Conservation (phyloP, 2,888 invertebrate species). For the Dysmachus trigonus region DNA sequence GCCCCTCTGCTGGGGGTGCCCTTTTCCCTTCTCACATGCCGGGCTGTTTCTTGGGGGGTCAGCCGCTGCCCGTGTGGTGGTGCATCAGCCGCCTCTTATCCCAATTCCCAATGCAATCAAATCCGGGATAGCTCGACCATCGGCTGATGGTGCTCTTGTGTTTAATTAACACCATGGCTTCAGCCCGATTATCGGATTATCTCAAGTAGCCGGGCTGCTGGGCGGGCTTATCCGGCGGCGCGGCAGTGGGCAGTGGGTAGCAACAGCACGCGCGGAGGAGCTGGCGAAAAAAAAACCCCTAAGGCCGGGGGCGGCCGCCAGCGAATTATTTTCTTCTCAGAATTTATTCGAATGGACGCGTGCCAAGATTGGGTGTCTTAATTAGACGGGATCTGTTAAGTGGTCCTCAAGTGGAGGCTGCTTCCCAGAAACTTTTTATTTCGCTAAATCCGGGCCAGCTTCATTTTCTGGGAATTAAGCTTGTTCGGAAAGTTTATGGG, state of each 20-base stretch:
- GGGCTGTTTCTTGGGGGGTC: not conserved
- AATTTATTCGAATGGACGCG: slow-evolving; percentile 29
- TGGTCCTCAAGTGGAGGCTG: slow-evolving; percentile 8
- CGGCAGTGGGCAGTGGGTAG: too few species aligned
- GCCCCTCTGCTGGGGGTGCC: not conserved
- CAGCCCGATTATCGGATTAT: slow-evolving; percentile 21
- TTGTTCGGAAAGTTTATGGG: not conserved
- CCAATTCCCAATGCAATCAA: slow-evolving; percentile 37
- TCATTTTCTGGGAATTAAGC: slow-evolving; percentile 14
- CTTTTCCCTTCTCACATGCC: not conserved
- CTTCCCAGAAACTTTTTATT: slow-evolving; percentile 13
- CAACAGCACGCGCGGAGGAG: not conserved
- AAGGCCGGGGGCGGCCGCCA: not conserved
- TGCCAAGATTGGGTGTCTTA: slow-evolving; percentile 31
- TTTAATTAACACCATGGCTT: slow-evolving; percentile 33
- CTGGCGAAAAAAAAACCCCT: not conserved
- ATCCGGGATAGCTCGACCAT: not conserved
- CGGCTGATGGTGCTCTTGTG: slow-evolving; percentile 23
- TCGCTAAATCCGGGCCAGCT: not conserved
- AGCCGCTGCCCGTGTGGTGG: not conserved
- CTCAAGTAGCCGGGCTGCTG: not conserved
- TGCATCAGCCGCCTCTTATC: slow-evolving; percentile 10
- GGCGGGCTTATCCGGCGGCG: not conserved
- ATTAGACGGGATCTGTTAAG: slow-evolving; percentile 35
- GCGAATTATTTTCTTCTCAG: not conserved